Evolutionary conservation across 2,113 vertebrate species (phyloP).

Genomic region (Panthera leo): DNA sequence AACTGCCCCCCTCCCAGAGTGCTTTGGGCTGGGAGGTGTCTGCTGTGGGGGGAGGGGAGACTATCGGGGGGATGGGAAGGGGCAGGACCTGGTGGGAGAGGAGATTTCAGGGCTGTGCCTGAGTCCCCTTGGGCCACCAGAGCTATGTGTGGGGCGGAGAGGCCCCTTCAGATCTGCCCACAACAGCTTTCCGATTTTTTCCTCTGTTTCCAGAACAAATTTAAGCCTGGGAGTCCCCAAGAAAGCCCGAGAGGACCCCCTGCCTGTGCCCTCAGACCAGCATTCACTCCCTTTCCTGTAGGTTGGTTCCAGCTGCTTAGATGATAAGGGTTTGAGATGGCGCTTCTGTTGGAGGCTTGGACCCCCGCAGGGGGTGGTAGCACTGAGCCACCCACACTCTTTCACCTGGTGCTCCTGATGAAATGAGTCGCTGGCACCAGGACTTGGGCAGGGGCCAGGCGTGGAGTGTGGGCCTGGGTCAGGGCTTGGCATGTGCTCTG

Average conservation of each 20-base stretch:
- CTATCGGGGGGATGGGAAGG: background rate
- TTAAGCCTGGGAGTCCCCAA: slow-evolving; percentile 72
- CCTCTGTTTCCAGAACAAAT: slow-evolving; percentile 79
- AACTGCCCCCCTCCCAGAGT: background rate
- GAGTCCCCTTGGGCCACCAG: background rate
- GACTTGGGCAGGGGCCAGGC: background rate
- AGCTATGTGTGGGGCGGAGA: background rate
- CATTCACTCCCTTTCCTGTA: slow-evolving; percentile 76
- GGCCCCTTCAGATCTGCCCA: slow-evolving; percentile 21
- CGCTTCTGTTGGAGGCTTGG: background rate
- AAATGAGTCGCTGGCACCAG: background rate
- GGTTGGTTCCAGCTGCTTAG: slow-evolving; percentile 63
- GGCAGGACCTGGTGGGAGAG: background rate
- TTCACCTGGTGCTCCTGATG: background rate
- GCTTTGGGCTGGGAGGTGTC: background rate
- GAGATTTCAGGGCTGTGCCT: background rate
- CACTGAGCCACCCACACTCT: background rate
- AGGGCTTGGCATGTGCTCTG: background rate
- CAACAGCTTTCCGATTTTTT: slow-evolving; percentile 71
- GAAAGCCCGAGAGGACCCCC: slow-evolving; percentile 74
- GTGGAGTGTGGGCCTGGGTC: background rate
- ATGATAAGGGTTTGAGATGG: slow-evolving; percentile 42
- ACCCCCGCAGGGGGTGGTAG: background rate
- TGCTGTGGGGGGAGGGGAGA: background rate
- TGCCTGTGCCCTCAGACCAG: slow-evolving; percentile 75